These are phyloP conservation scores for Vandiemenella viatica DNA, from an alignment of 2,888 invertebrate genomes.

Conservation along the genomic window DNA sequence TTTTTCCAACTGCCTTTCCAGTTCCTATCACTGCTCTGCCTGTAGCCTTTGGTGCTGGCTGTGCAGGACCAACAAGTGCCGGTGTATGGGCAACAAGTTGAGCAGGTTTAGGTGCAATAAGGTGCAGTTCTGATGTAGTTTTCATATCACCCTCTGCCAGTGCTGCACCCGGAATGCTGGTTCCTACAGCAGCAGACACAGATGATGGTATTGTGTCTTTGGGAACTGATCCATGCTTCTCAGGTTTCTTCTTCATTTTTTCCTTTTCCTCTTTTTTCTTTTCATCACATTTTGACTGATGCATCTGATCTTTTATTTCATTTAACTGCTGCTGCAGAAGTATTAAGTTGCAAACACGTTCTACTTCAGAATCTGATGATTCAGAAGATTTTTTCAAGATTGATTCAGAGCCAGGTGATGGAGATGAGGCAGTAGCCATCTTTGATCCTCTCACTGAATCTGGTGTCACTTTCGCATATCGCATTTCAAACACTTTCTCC, in stretches of 20 bases:
- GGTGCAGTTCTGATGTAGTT: constrained; percentile 28
- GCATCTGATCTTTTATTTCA: constrained; percentile 84
- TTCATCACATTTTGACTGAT: constrained; percentile 72
- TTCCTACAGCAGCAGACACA: constrained; percentile 31
- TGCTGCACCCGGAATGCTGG: constrained; percentile 39
- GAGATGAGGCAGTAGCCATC: constrained; percentile 40
- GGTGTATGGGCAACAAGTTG: constrained; percentile 20
- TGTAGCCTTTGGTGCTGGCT: constrained; percentile 17
- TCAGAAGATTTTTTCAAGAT: constrained; percentile 52
- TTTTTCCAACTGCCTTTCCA: constrained; percentile 14
- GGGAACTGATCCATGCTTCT: constrained; percentile 14
- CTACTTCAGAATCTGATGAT: constrained; percentile 61
- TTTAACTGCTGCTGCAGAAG: constrained; percentile 68
- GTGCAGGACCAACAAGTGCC: constrained; percentile 16
- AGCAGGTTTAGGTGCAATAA: constrained; percentile 23
- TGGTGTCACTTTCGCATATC: constrained; percentile 90
- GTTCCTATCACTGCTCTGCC: constrained; percentile 14
- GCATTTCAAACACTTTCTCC: constrained; percentile 95
- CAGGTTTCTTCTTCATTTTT: constrained; percentile 35
- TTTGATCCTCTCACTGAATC: constrained; percentile 42
- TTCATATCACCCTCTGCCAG: constrained; percentile 38
- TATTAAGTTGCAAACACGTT: constrained; percentile 74
- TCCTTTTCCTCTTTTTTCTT: constrained; percentile 68
- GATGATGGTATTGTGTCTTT: constrained; percentile 11
- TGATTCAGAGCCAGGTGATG: constrained; percentile 59